Evolutionary conservation across 2,113 vertebrate species (phyloP), one percentile per base, ranked within the genome.

Genomic region (Butorides virescens): DNA sequence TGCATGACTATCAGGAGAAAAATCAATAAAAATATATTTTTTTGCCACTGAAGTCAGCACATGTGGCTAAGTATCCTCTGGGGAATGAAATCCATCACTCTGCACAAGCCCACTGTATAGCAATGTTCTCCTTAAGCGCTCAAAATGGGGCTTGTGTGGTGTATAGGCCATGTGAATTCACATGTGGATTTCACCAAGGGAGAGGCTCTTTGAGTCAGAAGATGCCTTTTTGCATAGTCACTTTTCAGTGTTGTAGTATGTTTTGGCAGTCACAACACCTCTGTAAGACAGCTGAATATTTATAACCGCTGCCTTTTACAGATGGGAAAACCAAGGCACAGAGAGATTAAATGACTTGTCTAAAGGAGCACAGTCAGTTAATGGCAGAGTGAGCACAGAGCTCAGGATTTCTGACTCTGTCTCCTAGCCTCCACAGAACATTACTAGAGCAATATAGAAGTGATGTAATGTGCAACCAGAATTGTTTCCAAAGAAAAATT

Each of bases 221-320:
- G 80, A 94, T 95, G 80, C 86, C 91, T 96, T 97, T 96, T 95
- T 95, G 86, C 91, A 50, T 70, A 95, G 80, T 95, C 94, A 73
- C 42, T 92, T 91, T 53, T 87, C 74, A 79, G 77, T 65, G 46
- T 34, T 85, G 46, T 89, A 70, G 44, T 96, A 2, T 80, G 81
- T 94, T 92, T 92, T 94, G 91, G 68, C 76, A 58, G 68, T 87
- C 20, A 5, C n/a, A 46, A 49, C 77, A 90, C 56, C 49, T 86
- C 79, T 88, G 56, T 93, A 72, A 83, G 80, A 59, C 36, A 65
- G 63, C 55, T 81, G 53, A 87, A 13, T 87, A 52, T 91, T 92
- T 95, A 26, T 73, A 85, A 85, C 53, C 50, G n/a, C 34, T 61
- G 53, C 23, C 20, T 93, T 89, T 93, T 95, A 70, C 58, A 76